Evolutionary conservation across 2,888 invertebrate species (phyloP).

Genomic region (Harpalus rufipes): DNA sequence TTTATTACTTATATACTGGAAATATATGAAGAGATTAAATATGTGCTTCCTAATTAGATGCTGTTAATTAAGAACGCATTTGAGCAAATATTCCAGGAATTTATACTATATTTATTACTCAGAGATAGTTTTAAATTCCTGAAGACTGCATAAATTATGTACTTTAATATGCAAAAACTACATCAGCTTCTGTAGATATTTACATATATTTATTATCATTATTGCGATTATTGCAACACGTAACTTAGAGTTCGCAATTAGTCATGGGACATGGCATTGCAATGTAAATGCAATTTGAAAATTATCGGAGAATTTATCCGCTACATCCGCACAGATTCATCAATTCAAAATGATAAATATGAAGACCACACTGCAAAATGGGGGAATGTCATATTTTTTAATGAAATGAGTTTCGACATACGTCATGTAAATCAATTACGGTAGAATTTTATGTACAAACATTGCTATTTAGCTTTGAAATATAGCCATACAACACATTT

Average conservation of each 20-base stretch:
- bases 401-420: no score
- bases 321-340: no score
- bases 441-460: no score
- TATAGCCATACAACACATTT: no score
- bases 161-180: constrained; percentile 34
- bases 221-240: constrained; percentile 13
- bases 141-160: constrained; percentile 40
- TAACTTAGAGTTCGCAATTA: neutral
- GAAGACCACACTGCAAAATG: no score
- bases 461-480: no score
- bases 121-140: constrained; percentile 57
- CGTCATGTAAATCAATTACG: no score
- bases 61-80: constrained; percentile 65
- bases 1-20: constrained; percentile 57
- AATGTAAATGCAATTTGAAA: neutral
- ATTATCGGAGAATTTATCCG: neutral
- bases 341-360: no score
- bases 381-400: no score
- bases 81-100: constrained; percentile 62
- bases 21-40: constrained; percentile 62
- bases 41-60: constrained; percentile 61
- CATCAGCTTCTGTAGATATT: constrained; percentile 41
- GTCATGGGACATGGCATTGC: neutral
- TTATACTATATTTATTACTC: constrained; percentile 61
- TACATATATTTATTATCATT: constrained; percentile 48